A percentile compares a stretch with the other conserved stretches of the same genome.
Conservation (phyloP, 2,113 vertebrate genomes). For the Patagioenas fasciata region DNA sequence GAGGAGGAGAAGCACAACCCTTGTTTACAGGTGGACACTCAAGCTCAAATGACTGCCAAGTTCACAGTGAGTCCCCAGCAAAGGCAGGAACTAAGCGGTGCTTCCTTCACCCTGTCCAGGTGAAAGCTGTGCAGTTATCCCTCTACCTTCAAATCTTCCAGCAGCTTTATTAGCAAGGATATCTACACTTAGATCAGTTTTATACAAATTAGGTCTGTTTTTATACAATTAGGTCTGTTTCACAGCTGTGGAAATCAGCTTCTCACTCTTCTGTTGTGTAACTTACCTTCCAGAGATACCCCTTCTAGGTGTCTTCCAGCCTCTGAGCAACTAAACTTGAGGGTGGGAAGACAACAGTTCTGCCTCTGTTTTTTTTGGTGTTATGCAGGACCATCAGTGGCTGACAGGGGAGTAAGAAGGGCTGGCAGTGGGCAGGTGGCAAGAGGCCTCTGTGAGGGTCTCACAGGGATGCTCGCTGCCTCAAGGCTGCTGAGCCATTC, state of each 20-base stretch:
- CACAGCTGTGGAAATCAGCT: not conserved
- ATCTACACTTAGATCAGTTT: not conserved
- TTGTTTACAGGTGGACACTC: not conserved
- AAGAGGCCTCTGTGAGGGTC: not conserved
- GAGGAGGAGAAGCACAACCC: not conserved
- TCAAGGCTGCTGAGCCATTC: not conserved
- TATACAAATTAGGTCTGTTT: not conserved
- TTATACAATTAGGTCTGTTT: not conserved
- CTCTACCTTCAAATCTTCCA: not conserved
- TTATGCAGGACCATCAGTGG: fast-evolving
- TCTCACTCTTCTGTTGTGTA: not conserved
- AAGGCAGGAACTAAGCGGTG: not conserved
- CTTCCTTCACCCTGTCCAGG: not conserved
- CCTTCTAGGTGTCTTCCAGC: not conserved
- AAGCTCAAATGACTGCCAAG: not conserved
- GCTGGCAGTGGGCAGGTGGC: not conserved
- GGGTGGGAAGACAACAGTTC: not conserved
- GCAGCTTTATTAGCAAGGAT: not conserved
- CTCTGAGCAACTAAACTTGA: not conserved
- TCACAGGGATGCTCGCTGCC: not conserved
- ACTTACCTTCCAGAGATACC: not conserved
- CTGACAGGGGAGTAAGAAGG: not conserved
- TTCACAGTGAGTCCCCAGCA: not conserved
- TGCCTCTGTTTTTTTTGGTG: not conserved
- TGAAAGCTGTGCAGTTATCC: not conserved